These are phyloP conservation scores for Eupsittula cactorum DNA, from an alignment of 2,113 vertebrate species.

Conservation along the genomic window DNA sequence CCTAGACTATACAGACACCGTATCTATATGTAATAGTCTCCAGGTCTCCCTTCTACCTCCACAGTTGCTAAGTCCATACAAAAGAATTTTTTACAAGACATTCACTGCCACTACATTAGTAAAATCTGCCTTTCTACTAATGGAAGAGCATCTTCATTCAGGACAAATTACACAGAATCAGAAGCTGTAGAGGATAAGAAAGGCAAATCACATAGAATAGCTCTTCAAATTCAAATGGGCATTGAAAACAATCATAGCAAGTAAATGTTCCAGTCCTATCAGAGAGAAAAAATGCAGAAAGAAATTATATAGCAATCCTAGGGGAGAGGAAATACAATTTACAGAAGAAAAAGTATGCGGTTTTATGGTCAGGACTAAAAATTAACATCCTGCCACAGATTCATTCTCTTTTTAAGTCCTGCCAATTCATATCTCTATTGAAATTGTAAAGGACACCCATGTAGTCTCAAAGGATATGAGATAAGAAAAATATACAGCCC, in stretches of 20 bases:
- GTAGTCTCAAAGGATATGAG: not conserved
- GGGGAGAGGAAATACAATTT: conserved; percentile 51
- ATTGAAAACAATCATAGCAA: conserved; percentile 1
- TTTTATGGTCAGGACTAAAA: conserved; percentile 55
- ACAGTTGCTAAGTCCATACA: not conserved
- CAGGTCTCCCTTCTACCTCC: not conserved
- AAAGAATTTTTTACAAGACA: conserved; percentile 8
- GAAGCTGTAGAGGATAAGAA: not conserved
- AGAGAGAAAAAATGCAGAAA: not conserved
- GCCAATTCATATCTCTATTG: conserved; percentile 26
- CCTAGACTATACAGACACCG: not conserved
- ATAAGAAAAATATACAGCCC: not conserved
- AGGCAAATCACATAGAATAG: conserved; percentile 20
- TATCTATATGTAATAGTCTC: not conserved
- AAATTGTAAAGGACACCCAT: conserved; percentile 40
- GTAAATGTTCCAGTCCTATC: not conserved
- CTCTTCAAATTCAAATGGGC: conserved; percentile 57
- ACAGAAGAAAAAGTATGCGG: conserved; percentile 40
- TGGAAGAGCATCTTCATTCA: not conserved
- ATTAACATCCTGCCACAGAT: conserved; percentile 46
- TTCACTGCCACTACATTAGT: not conserved
- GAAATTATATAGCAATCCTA: conserved; percentile 39
- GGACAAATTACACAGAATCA: not conserved
- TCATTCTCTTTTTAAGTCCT: conserved; percentile 64
- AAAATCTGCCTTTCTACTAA: not conserved